Evolutionary conservation across 2,888 invertebrate genomes (phyloP).

Genomic region (Panopea generosa): DNA sequence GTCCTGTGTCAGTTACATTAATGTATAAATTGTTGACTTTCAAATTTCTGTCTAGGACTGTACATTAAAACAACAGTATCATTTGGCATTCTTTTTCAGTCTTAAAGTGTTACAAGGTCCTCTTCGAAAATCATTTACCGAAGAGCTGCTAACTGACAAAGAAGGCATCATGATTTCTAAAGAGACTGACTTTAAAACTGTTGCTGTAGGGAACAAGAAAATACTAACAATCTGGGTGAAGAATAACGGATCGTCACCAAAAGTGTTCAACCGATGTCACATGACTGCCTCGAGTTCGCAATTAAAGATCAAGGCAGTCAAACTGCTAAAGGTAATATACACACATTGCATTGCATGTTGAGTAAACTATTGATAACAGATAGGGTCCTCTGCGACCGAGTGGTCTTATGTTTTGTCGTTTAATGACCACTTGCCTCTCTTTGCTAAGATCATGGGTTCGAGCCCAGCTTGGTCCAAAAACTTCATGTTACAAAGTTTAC

Average conservation of each 20-base stretch:
- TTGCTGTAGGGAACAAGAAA: slow-evolving; percentile 50
- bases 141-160: slow-evolving; percentile 65
- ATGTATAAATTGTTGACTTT: no score
- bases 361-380: no score
- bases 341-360: no score
- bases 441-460: no score
- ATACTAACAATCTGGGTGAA: slow-evolving; percentile 62
- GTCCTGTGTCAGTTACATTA: no score
- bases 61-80: no score
- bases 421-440: no score
- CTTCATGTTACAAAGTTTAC: no score
- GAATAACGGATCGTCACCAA: slow-evolving; percentile 56
- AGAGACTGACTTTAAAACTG: slow-evolving; percentile 60
- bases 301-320: slow-evolving; percentile 55
- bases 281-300: slow-evolving; percentile 65
- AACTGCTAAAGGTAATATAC: slow-evolving; percentile 38
- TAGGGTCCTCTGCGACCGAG: no score
- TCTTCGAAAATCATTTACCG: slow-evolving; percentile 57
- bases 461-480: no score
- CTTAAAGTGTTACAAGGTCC: slow-evolving; percentile 59
- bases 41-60: no score
- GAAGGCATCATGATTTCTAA: slow-evolving; percentile 63
- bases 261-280: slow-evolving; percentile 60
- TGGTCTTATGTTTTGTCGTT: no score
- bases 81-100: slow-evolving; percentile 45